Evolutionary conservation across 2,888 invertebrate genomes (phyloP), one percentile per base, ranked within the genome.

Genomic region (Leptopilina myrica): DNA sequence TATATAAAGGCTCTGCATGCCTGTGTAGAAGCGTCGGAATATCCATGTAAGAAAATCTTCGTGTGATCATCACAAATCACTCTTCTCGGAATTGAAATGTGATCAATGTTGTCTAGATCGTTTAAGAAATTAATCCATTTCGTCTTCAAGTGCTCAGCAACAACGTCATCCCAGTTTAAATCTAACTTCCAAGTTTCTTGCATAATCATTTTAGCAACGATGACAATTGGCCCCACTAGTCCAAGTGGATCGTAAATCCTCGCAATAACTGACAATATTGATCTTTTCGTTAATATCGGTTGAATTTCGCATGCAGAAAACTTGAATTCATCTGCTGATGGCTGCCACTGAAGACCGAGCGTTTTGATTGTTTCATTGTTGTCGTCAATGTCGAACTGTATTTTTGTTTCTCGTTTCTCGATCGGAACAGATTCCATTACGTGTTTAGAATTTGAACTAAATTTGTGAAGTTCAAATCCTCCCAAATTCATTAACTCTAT

Each of bases 181-280:
- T 59, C 62, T 9, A 73, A 20, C 43, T 26, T 64, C 56, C 64
- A 76, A 12, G 64, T 66, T 49, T n/a, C 59, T 40, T 80, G 64
- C 64, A 78, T 67, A 5, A 78, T 76, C 3, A 69, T 33, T 15
- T 78, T 76, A 0, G 76, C 64, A n/a, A 1, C n/a, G 8, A 62
- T 66, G 0, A 80, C 26, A 33, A 76, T 76, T 62, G 77, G 80
- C 0, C 76, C 64, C 7, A 80, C 56, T 12, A 77, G 3, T 1
- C 75, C 77, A 15, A 81, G 66, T n/a, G 76, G 78, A 20, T 81
- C 76, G 59, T 76, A 76, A 15, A 78, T 8, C 12, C 73, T 73
- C 0, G 26, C n/a, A 20, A 79, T 81, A n/a, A 73, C 66, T 14
- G 79, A 78, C n/a, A 78, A 56, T 14, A 81, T 78, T 59, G 66